A percentile compares a stretch with the other conserved stretches of the same genome.
These are phyloP conservation scores for Perca flavescens DNA, from an alignment of 2,113 vertebrate genomes.

Conservation along the genomic window DNA sequence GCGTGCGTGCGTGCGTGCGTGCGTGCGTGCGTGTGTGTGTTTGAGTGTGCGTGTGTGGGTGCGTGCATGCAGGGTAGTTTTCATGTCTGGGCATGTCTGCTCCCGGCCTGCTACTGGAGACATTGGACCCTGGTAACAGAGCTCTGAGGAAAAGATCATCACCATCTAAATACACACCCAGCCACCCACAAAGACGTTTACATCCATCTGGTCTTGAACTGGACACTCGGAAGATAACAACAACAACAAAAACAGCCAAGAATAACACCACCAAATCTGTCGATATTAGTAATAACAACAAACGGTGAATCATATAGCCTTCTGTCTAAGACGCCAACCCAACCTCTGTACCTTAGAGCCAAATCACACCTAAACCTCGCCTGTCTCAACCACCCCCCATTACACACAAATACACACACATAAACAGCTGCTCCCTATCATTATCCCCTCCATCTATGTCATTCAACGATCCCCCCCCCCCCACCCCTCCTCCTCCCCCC, in stretches of 20 bases:
- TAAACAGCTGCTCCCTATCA: conserved; percentile 78
- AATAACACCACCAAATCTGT: conserved; percentile 32
- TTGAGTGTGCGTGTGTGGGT: conserved; percentile 2
- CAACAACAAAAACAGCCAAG: conserved; percentile 35
- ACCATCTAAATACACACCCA: conserved; percentile 73
- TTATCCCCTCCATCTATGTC: conserved; percentile 80
- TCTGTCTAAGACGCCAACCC: background rate
- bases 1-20: conserved; percentile 21
- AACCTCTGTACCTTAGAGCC: conserved; percentile 34
- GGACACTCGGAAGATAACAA: conserved; percentile 47
- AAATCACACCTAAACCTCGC: conserved; percentile 56
- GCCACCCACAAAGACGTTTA: conserved; percentile 63
- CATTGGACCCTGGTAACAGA: conserved; percentile 74
- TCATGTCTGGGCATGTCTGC: conserved; percentile 79
- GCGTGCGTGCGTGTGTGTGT: conserved; percentile 17
- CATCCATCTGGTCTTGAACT: conserved; percentile 61
- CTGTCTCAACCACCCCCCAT: conserved; percentile 40
- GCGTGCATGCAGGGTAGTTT: conserved; percentile 24
- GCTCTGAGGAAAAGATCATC: conserved; percentile 73
- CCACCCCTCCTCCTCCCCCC: conserved; percentile 9
- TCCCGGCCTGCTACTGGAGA: conserved; percentile 64
- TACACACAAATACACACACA: conserved; percentile 52
- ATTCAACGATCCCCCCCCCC: conserved; percentile 21
- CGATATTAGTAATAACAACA: conserved; percentile 14
- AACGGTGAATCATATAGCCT: background rate